Conservation (phyloP, 2,113 vertebrate genomes). For the Illadopsis cleaveri region DNA sequence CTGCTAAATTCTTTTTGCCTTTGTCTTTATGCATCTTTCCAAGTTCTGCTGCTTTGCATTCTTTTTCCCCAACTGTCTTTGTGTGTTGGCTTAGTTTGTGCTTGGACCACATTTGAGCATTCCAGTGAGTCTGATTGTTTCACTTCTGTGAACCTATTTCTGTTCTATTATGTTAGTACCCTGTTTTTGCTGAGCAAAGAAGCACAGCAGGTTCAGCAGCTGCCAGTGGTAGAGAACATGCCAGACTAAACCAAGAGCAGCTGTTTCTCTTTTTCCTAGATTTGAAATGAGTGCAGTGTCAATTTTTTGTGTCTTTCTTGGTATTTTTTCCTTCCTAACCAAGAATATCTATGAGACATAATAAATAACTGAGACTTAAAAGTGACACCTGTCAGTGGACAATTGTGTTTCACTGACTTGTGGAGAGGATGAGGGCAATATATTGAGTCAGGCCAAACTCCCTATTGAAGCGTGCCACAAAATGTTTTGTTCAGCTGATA, state of each 20-base stretch:
- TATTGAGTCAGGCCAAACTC: not conserved
- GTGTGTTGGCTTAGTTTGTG: not conserved
- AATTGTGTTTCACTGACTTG: not conserved
- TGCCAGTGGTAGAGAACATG: not conserved
- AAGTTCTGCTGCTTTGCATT: not conserved
- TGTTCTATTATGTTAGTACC: not conserved
- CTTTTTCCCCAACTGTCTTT: not conserved
- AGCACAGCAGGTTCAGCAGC: conserved; percentile 15
- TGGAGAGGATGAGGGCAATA: not conserved
- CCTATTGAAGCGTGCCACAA: accelerated
- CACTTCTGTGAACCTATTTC: conserved; percentile 23
- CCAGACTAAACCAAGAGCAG: conserved; percentile 32
- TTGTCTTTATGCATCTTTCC: not conserved
- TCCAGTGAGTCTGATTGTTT: not conserved
- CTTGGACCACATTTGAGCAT: not conserved
- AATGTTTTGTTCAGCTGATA: not conserved
- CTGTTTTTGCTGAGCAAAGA: conserved; percentile 30
- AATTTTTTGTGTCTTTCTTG: not conserved
- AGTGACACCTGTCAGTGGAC: not conserved
- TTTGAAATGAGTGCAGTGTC: not conserved
- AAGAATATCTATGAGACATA: not conserved
- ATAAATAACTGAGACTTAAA: not conserved
- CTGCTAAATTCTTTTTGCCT: not conserved
- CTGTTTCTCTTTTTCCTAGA: conserved; percentile 3
- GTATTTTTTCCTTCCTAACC: not conserved